phyloP scores from a whole-genome alignment of 2,797 vertebrate species.

The Phrynocephalus vlangalii region DNA sequence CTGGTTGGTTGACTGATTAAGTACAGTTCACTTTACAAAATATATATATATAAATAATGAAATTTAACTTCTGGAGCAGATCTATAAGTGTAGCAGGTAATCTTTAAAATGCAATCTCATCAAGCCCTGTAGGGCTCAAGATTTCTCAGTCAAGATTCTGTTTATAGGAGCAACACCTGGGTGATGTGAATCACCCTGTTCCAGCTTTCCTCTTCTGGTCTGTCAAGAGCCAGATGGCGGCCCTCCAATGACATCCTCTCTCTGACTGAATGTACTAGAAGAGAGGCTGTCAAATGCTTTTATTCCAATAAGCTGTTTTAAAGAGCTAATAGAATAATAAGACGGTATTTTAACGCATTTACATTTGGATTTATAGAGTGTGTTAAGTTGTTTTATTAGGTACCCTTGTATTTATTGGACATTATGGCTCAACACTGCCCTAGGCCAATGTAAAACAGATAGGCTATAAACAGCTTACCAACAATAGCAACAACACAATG shows the following conservation, averaged over 20 bases:
- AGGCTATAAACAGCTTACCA: not conserved
- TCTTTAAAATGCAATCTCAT: not conserved
- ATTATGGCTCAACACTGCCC: not conserved
- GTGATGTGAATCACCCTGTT: not conserved
- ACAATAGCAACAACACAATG: not conserved
- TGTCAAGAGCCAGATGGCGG: not conserved
- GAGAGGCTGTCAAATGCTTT: slow-evolving; percentile 6
- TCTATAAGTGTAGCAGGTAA: not conserved
- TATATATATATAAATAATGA: not conserved
- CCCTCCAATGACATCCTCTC: not conserved
- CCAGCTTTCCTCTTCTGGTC: not conserved
- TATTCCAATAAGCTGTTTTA: slow-evolving; percentile 17
- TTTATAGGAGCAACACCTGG: not conserved
- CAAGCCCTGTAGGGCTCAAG: too few relatives aligned
- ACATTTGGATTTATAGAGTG: slow-evolving; percentile 28
- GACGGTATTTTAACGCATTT: slow-evolving; percentile 18
- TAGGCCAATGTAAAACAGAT: not conserved
- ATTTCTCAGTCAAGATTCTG: not conserved
- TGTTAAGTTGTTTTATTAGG: slow-evolving; percentile 23
- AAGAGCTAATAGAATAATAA: slow-evolving; percentile 22
- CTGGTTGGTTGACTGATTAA: too few relatives aligned
- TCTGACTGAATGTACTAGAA: not conserved
- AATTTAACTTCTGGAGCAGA: not conserved
- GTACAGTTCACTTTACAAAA: not conserved
- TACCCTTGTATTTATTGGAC: slow-evolving; percentile 8